Base-by-base conservation (phyloP, 2,888 invertebrate genomes). In the Clostera curtula region DNA sequence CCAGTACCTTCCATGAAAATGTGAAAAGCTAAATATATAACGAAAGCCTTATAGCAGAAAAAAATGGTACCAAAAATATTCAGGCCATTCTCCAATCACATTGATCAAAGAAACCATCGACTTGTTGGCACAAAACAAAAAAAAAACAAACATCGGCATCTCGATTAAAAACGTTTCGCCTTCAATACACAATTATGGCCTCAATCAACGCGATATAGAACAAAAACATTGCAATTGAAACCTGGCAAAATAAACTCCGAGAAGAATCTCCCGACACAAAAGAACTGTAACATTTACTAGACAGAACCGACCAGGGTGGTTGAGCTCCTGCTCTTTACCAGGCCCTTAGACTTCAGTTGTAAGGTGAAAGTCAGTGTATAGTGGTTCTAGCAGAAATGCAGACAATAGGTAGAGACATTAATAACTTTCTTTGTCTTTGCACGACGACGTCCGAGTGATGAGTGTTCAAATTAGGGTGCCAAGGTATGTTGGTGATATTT, bases 341-440 rank as follows among this genome's bases (percentile, higher is more conserved):
- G 24, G 20, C 17, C 19, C 37, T 40, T 38, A 26, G 24, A 27
- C 8, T 19, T 25, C 22, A 43, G 46, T 49, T 49, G 49, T 44
- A 34, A 29, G 40, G 18, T 32, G 40, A 38, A 52, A 58, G 43
- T 57, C 65, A 46, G 34, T 44, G 25, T 56, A 49, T 6, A 30
- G 37, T 59, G 73, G 74, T 37, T 36, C 38, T 39, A 56, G 62
- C 66, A 66, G 65, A 55, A 58, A 63, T 55, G 56, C 60, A 75
- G 67, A 80, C 79, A 80, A 80, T 75, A 57, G 63, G 50, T 47
- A 60, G 62, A 70, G 75, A 72, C 75, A 75, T 80, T 80, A 80
- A 80, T 80, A 79, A 74, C 72, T 74, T 74, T 71, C 79, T 76
- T 77, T 79, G 75, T 79, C 73, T 64, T 60, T 52, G 49, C 55